Evolutionary conservation across 2,888 invertebrate species (phyloP).

Genomic region (Argyresthia goedartella): DNA sequence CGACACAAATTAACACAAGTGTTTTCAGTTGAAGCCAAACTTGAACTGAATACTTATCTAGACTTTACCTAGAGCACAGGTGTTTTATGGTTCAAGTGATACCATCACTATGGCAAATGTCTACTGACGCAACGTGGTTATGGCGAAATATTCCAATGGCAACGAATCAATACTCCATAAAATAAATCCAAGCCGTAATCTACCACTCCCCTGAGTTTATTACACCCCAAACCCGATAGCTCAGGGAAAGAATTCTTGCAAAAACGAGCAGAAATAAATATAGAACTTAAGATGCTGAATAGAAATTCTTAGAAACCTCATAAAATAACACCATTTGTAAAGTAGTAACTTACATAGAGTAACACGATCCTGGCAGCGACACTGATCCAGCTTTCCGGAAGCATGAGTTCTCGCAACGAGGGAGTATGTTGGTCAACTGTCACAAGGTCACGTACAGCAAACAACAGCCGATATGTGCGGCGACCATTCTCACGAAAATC

Average conservation of each 20-base stretch:
- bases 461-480: neutral
- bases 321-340: no score
- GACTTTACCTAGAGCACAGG: neutral
- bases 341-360: slow-evolving; percentile 18
- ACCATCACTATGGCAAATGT: no score
- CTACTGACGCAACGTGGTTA: no score
- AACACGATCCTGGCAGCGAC: slow-evolving; percentile 25
- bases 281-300: no score
- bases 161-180: no score
- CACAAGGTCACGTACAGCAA: slow-evolving; percentile 25
- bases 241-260: no score
- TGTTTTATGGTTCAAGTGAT: neutral
- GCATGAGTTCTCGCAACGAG: slow-evolving; percentile 26
- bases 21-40: slow-evolving; percentile 29
- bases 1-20: slow-evolving; percentile 37
- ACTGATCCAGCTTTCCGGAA: slow-evolving; percentile 32
- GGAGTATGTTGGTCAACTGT: slow-evolving; percentile 11
- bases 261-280: no score
- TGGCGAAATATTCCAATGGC: no score
- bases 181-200: no score
- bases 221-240: no score
- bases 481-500: neutral
- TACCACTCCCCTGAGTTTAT: no score
- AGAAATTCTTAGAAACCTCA: no score
- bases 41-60: slow-evolving; percentile 18